phyloP scores from a whole-genome alignment of 2,888 invertebrate species.

The Epinotia brunnichana region DNA sequence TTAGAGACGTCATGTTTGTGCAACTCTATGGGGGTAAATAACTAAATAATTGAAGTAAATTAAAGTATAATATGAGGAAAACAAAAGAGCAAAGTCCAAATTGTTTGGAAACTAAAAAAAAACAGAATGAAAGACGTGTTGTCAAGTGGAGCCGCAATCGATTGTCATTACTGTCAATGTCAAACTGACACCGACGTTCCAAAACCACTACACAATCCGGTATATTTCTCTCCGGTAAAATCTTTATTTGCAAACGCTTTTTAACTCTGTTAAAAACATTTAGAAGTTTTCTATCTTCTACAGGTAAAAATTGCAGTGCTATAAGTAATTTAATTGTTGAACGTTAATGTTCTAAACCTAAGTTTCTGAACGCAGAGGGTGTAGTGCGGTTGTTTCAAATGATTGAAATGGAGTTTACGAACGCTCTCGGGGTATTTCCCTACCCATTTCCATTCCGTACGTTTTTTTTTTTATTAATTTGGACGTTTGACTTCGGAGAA shows the following conservation, averaged over 20 bases:
- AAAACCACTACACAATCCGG: neutral
- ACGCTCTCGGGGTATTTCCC: constrained; percentile 1
- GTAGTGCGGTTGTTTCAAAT: neutral
- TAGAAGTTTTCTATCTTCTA: too few relatives aligned
- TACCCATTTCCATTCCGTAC: neutral
- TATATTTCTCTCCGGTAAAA: neutral
- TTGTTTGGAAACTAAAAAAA: constrained; percentile 40
- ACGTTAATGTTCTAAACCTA: neutral
- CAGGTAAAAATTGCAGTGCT: too few relatives aligned
- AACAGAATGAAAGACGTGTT: constrained; percentile 14
- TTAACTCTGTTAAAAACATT: too few relatives aligned
- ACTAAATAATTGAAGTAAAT: constrained; percentile 13
- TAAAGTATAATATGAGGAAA: constrained; percentile 46
- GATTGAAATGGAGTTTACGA: neutral
- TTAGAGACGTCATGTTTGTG: constrained; percentile 52
- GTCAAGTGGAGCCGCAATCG: neutral
- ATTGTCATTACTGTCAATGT: constrained; percentile 16
- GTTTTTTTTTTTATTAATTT: neutral
- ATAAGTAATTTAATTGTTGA: too few relatives aligned
- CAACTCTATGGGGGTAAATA: constrained; percentile 1
- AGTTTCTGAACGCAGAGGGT: neutral
- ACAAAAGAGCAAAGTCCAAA: constrained; percentile 47
- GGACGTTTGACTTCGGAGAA: too few relatives aligned
- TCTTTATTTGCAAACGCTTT: too few relatives aligned
- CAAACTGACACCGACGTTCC: constrained; percentile 1